phyloP scores from a whole-genome alignment of 2,113 vertebrate species.

The Himantopus leucocephalus region DNA sequence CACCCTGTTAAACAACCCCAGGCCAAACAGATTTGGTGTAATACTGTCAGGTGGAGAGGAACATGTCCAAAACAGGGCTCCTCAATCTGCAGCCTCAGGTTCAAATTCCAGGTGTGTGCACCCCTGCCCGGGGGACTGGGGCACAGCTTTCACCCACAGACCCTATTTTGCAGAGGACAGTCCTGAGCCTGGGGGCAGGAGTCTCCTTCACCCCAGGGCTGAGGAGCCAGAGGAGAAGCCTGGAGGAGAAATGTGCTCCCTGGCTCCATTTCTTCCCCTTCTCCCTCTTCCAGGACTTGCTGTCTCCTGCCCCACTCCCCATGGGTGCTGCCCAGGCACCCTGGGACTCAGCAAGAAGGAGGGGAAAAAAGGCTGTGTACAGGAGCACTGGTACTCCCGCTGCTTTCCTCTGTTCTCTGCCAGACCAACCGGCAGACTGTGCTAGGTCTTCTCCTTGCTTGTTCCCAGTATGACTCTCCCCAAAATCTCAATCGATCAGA shows the following conservation, averaged over 20 bases:
- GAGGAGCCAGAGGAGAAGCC: neutral
- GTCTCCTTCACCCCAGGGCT: neutral
- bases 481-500: neutral
- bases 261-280: neutral
- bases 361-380: neutral
- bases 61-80: neutral
- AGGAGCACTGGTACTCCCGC: neutral
- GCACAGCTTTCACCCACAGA: rapidly evolving
- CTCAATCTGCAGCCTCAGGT: neutral
- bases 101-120: neutral
- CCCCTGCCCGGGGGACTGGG: rapidly evolving
- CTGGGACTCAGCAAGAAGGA: neutral
- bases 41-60: neutral
- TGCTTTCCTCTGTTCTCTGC: neutral
- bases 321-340: neutral
- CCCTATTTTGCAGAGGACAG: neutral
- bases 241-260: neutral
- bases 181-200: neutral
- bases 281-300: neutral
- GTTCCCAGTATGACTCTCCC: neutral
- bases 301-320: rapidly evolving
- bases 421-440: neutral
- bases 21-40: neutral
- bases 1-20: neutral
- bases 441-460: neutral